Evolutionary conservation across 2,113 vertebrate species (phyloP), one percentile per base, ranked within the genome.

Genomic region (Chaenogobius annularis): DNA sequence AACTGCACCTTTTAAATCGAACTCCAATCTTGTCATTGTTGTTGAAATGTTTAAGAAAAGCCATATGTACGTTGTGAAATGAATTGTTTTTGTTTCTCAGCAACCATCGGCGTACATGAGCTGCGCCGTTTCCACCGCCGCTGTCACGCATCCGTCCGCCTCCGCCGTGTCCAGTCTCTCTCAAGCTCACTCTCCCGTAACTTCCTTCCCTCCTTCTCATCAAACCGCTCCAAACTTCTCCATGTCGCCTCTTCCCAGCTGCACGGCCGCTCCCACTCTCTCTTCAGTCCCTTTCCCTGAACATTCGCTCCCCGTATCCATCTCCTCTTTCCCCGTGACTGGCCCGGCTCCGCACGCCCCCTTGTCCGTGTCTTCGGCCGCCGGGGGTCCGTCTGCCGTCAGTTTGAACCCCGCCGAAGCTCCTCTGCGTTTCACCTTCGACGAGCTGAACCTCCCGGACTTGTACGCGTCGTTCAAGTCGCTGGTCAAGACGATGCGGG

Each of bases 401-500:
- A 75, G 75, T 0, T 7, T 71, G 1, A 94, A 95, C 70, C 87
- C 92, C 74, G 86, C 89, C 69, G 96, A 97, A 1, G 93, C 82
- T 10, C 47, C 94, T 48, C 93, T 96, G 81, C 95, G 96, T 26
- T 98, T 98, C 90, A 96, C 96, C 92, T 99, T 98, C 66, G 94
- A 96, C 0, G 96, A 96, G 91, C 92, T 96, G 85, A 96, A 94
- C 85, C 93, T 98, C 66, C 96, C 96, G 55, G 97, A 99, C 82
- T 88, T 99, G 69, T 98, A 95, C 71, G 95, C 94, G 74, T 99
- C 97, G 72, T 99, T 98, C 92, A 96, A 96, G 78, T 98, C 96
- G 66, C 94, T 99, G 68, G 95, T 95, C 90, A 96, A 94, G 88
- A 97, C 95, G 13, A 94, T 99, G 94, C 93, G 95, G 70, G 97